Percentiles rank a stretch among this genome's conserved stretches.
These are phyloP conservation scores for Fulica atra DNA, from an alignment of 2,113 vertebrate genomes.

Conservation along the genomic window DNA sequence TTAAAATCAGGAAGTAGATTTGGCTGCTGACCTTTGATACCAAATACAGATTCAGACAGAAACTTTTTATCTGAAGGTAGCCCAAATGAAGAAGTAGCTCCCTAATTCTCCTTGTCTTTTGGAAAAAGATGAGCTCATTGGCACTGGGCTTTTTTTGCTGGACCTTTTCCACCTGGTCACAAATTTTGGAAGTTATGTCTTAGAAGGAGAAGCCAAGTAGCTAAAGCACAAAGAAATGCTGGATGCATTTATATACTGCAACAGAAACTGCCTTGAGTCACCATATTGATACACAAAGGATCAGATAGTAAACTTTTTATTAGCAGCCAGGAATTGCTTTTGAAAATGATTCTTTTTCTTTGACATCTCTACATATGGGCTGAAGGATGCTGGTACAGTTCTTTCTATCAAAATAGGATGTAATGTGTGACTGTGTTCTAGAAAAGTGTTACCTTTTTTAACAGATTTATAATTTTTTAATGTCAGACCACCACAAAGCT, in stretches of 20 bases:
- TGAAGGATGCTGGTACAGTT: slow-evolving; percentile 56
- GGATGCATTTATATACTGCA: neutral
- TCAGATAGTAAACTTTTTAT: slow-evolving; percentile 23
- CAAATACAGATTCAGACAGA: neutral
- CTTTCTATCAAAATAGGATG: slow-evolving; percentile 58
- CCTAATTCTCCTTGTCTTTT: neutral
- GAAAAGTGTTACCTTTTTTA: slow-evolving; percentile 61
- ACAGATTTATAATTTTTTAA: slow-evolving; percentile 66
- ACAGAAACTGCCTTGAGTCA: neutral
- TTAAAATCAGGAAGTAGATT: neutral
- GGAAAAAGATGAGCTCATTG: neutral
- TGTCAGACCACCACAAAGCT: slow-evolving; percentile 55
- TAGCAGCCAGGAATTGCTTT: slow-evolving; percentile 44
- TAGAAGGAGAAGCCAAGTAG: neutral
- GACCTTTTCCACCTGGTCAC: neutral
- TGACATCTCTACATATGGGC: slow-evolving; percentile 56
- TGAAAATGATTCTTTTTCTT: slow-evolving; percentile 9
- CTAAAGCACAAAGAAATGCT: neutral
- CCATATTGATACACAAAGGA: slow-evolving; percentile 15
- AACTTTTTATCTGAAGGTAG: neutral
- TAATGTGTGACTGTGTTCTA: slow-evolving; percentile 61
- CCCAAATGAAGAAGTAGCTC: neutral
- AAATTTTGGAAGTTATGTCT: neutral
- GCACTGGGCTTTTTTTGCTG: neutral
- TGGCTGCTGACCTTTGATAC: neutral